Base-by-base conservation (phyloP, 2,888 invertebrate genomes). In the Diloba caeruleocephala region DNA sequence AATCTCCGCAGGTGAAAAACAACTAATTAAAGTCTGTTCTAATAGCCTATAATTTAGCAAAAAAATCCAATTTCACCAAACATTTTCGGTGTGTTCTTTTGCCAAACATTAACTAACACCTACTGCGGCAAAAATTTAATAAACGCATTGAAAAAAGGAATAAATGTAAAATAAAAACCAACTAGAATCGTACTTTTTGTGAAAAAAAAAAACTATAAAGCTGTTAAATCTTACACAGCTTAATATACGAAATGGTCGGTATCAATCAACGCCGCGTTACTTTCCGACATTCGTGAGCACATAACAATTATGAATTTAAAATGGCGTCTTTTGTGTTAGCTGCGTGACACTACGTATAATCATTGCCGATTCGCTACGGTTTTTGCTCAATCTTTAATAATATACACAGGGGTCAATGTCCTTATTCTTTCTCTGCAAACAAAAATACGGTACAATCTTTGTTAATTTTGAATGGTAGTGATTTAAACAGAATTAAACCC, bases 321-420 rank as follows among this genome's bases (percentile, higher is more conserved):
- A 54, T 52, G 49, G 54, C 21, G 39, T 19, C 51, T 32, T 57
- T 63, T 69, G 69, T 67, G 60, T 63, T 49, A 42, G 38, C 43
- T 49, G 48, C 71, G 65, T 50, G 72, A 71, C 67, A 60, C 46
- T 49, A 52, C 32, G 28, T 61, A 53, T 50, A 64, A 64, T 71
- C 57, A 71, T 60, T 58, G 66, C 17, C 44, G 25, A 74, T 77
- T 72, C 45, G 76, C 46, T 58, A 56, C 56, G 68, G 73, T 61
- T 71, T 78, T 76, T 70, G 64, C 31, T 49, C 48, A 43, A 41
- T 60, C 51, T 42, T 28, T 45, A 57, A 62, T 63, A 68, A 60
- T 60, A 62, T 60, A 63, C 38, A 29, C 15, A 8, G 44, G 14
- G 44, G 56, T 63, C 56, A 49, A 59, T 31, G 48, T 32, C 4